Conservation (phyloP, 2,113 vertebrate genomes). For the Cairina moschata region DNA sequence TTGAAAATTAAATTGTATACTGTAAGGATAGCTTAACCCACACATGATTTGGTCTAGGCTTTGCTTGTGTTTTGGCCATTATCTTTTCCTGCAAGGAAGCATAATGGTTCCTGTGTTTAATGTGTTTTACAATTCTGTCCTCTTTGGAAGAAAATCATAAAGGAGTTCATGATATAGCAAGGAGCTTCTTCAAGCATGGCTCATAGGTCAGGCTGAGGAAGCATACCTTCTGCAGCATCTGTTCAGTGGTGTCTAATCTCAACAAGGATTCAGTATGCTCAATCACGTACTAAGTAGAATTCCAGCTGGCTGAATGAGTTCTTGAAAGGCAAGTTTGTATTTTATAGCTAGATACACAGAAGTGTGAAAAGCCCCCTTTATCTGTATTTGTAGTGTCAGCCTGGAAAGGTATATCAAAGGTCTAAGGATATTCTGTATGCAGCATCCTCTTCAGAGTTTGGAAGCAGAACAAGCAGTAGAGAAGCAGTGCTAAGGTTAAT, state of each 20-base stretch:
- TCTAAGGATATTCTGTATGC: neutral
- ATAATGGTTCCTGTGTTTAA: neutral
- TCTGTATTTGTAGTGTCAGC: neutral
- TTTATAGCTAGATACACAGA: neutral
- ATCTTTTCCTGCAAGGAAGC: neutral
- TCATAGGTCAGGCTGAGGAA: neutral
- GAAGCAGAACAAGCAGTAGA: neutral
- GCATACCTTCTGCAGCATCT: neutral
- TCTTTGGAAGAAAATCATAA: neutral
- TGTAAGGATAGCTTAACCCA: neutral
- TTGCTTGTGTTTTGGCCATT: neutral
- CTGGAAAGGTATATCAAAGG: neutral
- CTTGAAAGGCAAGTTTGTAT: slow-evolving; percentile 24
- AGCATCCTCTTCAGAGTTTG: neutral
- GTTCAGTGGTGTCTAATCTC: neutral
- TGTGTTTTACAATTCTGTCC: neutral
- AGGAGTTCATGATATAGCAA: neutral
- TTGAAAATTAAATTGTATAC: neutral
- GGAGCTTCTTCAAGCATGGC: neutral
- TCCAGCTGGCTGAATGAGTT: slow-evolving; percentile 2
- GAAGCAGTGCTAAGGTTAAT: slow-evolving; percentile 7
- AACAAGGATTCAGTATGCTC: neutral
- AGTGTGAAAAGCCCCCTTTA: neutral
- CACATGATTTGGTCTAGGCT: neutral
- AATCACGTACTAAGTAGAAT: neutral